A percentile compares a stretch with the other conserved stretches of the same genome.
These are phyloP conservation scores for Drosophila planitibia DNA, from an alignment of 2,888 invertebrate species.

Conservation along the genomic window DNA sequence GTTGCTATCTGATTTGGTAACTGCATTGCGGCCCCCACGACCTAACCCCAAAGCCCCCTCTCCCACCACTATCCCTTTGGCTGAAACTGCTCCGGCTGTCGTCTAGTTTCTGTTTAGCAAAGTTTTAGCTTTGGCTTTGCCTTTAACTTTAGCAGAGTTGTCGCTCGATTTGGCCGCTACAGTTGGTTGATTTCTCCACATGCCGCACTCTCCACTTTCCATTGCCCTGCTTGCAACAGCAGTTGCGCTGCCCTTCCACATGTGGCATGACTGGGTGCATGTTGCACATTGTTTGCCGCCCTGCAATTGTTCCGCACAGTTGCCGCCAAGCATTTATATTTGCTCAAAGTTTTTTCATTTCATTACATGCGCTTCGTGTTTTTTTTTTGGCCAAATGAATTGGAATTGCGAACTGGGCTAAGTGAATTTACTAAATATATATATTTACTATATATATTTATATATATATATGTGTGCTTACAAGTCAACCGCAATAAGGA, in stretches of 20 bases:
- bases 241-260: slow-evolving; percentile 15
- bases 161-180: slow-evolving; percentile 66
- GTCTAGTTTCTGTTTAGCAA: slow-evolving; percentile 54
- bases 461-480: not conserved
- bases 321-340: slow-evolving; percentile 42
- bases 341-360: slow-evolving; percentile 65
- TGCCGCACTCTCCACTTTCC: not conserved
- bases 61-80: slow-evolving; percentile 23
- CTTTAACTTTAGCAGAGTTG: slow-evolving; percentile 59
- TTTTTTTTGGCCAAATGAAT: slow-evolving; percentile 62
- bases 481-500: not conserved
- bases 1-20: slow-evolving; percentile 69
- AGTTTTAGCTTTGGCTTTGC: slow-evolving; percentile 44
- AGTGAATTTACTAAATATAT: slow-evolving; percentile 48
- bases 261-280: slow-evolving; percentile 24
- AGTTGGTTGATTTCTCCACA: slow-evolving; percentile 48
- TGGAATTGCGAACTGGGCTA: slow-evolving; percentile 55
- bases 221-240: not conserved
- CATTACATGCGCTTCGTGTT: slow-evolving; percentile 18
- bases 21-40: slow-evolving; percentile 63
- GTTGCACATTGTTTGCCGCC: slow-evolving; percentile 74
- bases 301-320: slow-evolving; percentile 79
- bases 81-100: not conserved
- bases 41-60: slow-evolving; percentile 41
- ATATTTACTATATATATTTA: not conserved